Evolutionary conservation across 2,888 invertebrate species (phyloP), one percentile per base, ranked within the genome.

Genomic region (Ectemnius cavifrons): DNA sequence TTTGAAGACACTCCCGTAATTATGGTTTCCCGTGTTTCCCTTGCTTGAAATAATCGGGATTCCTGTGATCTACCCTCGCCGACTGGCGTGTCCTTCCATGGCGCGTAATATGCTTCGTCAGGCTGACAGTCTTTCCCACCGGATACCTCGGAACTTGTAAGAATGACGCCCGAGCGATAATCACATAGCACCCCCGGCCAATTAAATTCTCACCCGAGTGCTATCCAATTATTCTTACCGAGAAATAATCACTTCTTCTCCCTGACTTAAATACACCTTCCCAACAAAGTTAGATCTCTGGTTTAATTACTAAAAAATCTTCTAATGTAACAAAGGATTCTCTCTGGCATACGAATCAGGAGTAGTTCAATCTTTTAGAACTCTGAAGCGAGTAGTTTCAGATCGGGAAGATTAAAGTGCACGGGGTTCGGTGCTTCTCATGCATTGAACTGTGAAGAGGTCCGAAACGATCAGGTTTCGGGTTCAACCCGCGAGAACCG

Each of bases 401-500:
- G 37, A 37, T 37, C 37, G 37, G 8, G 37, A 37, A 37, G 37
- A 37, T 37, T 37, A 37, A 37, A 37, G 37, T 37, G 37, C 37
- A 37, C 6, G 8, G 37, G 37, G 5, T 37, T 37, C 37, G 37
- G 37, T 37, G 13, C 16, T 52, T 52, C 52, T 16, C 52, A 52
- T 52, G 52, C 52, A 28, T 62, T 69, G 52, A 56, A 56, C 52
- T 58, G 61, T 64, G 70, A 61, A 37, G 28, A 37, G 23, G 63
- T 27, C 45, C 61, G 56, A 47, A n/a, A 56, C 77, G 83, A 87
- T 88, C 89, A 85, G 87, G 89, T 89, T 90, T 84, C 85, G 85
- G 84, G 80, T 76, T 77, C 81, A 83, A 83, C 76, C 81, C 79
- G 71, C 87, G 85, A 89, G 86, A 78, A 78, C 78, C 78, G 78